Percentiles rank a stretch among this genome's conserved stretches.
These are phyloP conservation scores for Netelia melanura DNA, from an alignment of 2,888 invertebrate genomes.

Conservation along the genomic window DNA sequence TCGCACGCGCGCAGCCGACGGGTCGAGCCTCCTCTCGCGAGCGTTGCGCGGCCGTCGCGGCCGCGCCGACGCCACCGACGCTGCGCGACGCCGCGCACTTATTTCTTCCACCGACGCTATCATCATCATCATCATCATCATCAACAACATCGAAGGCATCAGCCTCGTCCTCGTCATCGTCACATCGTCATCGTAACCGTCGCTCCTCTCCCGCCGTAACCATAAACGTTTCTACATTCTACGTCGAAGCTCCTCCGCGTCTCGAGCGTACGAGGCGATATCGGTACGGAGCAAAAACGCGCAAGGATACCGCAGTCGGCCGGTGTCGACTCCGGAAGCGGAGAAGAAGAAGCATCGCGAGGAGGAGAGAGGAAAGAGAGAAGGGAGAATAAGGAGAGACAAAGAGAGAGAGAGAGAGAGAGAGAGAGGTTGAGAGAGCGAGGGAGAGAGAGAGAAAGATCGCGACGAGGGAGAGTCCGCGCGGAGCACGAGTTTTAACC, in stretches of 20 bases:
- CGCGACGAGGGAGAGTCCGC: constrained; percentile 48
- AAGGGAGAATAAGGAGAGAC: constrained; percentile 10
- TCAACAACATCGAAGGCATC: neutral
- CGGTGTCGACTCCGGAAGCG: constrained; percentile 62
- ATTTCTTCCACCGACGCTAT: constrained; percentile 13
- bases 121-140: constrained; percentile 15
- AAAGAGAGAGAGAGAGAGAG: neutral
- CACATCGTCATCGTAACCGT: neutral
- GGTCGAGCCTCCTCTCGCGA: constrained; percentile 68
- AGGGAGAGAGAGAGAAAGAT: constrained; percentile 47
- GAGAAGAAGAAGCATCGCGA: constrained; percentile 54
- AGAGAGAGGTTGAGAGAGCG: constrained; percentile 21
- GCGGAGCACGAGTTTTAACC: constrained; percentile 66
- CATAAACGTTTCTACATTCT: constrained; percentile 7
- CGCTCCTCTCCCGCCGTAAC: constrained; percentile 5
- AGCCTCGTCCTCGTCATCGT: neutral
- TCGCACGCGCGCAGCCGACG: constrained; percentile 30
- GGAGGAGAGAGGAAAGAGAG: constrained; percentile 12
- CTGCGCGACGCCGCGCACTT: constrained; percentile 36
- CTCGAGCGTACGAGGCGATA: neutral
- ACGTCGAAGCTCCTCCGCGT: neutral
- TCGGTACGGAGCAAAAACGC: constrained; percentile 61
- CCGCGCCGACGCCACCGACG: constrained; percentile 44
- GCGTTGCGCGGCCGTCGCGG: constrained; percentile 67
- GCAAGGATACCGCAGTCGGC: constrained; percentile 76